Base-by-base conservation (phyloP, 2,113 vertebrate species). In the Leucosticte australis region DNA sequence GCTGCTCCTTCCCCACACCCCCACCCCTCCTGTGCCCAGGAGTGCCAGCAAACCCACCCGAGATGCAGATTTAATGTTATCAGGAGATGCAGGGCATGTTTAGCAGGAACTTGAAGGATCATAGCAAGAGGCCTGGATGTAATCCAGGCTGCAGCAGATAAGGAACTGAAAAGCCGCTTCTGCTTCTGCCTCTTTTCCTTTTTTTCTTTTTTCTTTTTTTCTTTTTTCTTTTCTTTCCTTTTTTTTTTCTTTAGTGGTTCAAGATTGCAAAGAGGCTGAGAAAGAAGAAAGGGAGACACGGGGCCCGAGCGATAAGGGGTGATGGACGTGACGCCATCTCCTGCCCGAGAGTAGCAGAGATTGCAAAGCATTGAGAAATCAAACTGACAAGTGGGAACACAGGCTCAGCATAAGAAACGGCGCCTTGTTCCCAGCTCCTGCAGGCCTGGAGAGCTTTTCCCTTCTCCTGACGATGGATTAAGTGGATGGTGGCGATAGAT, bases 281-380 rank as follows among this genome's bases (percentile, higher is more conserved):
- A 78, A 67, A 89, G 84, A 97, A 94, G 89, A 95, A 95, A 95
- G 81, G 82, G 65, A 95, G 94, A 93, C 92, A 79, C 69, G 2
- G 60, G 89, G 90, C 92, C 93, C 5, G 13, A 53, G 94, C 42
- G 96, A 95, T 97, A 96, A 97, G 4, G 53, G 94, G 94, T 96
- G 96, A 95, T 89, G 93, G 97, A 94, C 94, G n/a, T 90, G 89
- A 87, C 52, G 76, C 91, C 17, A 69, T 85, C 90, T 91, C 91
- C 83, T 95, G 73, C 39, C 92, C 31, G 18, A 93, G 95, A 94
- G 94, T 56, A 90, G 52, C 93, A 93, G 93, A 90, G 92, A 96
- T 92, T 95, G 93, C 59, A 90, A 75, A 94, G 92, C 93, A 95
- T 89, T 95, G 87, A 96, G 93, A 97, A 97, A 97, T 97, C 92